Evolutionary conservation across 2,797 vertebrate species (phyloP).

Genomic region (Ambastaia sidthimunki): DNA sequence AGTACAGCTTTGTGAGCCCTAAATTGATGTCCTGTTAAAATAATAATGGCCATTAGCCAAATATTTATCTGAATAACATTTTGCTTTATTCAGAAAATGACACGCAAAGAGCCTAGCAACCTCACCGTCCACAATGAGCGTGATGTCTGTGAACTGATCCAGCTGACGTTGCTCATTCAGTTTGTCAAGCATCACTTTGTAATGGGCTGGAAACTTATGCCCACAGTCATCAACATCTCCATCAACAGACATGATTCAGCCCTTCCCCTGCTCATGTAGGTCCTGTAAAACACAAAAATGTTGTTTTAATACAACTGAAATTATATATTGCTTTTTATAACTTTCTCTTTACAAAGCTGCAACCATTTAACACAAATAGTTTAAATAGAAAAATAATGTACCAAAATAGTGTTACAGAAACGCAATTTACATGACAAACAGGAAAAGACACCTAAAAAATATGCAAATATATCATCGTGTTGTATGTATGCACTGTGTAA

Average conservation of each 20-base stretch:
- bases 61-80: not conserved
- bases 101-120: not conserved
- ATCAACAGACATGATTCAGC: constrained; percentile 84
- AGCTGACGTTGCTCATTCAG: constrained; percentile 94
- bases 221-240: constrained; percentile 78
- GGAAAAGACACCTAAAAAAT: too few species aligned
- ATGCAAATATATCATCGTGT: too few species aligned
- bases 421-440: too few species aligned
- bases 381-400: too few species aligned
- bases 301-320: too few species aligned
- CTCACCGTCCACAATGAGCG: constrained; percentile 94
- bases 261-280: constrained; percentile 58
- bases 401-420: too few species aligned
- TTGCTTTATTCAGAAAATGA: not conserved
- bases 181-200: constrained; percentile 97
- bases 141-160: constrained; percentile 98
- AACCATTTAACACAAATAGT: too few species aligned
- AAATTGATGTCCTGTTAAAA: constrained; percentile 90
- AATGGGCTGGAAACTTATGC: constrained; percentile 92
- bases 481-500: too few species aligned
- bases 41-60: constrained; percentile 9
- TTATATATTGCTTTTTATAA: too few species aligned
- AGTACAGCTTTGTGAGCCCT: constrained; percentile 98
- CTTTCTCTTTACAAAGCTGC: too few species aligned
- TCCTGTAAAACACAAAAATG: not conserved